These are phyloP conservation scores for Trichechus manatus DNA, from an alignment of 2,113 vertebrate species.

Conservation along the genomic window DNA sequence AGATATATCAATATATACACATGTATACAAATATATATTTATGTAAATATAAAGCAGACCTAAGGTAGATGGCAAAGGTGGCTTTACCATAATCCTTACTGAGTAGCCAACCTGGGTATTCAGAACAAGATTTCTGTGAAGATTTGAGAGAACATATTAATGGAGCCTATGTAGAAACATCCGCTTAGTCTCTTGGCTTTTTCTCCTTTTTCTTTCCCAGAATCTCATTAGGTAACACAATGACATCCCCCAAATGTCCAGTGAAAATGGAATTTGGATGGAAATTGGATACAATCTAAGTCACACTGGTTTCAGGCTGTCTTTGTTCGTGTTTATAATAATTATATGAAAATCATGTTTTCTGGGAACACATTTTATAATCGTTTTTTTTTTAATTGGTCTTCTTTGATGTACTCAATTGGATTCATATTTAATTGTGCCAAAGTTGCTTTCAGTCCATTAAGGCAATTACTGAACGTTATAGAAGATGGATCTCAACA, in stretches of 20 bases:
- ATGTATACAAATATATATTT: too few relatives aligned
- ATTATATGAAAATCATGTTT: background rate
- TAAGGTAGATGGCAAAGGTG: background rate
- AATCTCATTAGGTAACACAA: background rate
- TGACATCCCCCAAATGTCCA: background rate
- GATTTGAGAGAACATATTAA: background rate
- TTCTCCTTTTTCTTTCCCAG: background rate
- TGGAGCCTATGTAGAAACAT: background rate
- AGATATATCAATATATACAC: background rate
- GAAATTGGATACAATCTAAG: background rate
- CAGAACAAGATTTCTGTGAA: background rate
- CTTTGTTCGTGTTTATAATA: slow-evolving; percentile 13
- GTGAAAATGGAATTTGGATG: slow-evolving; percentile 43
- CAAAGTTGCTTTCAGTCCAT: background rate
- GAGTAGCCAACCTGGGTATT: background rate
- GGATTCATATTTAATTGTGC: background rate
- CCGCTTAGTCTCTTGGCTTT: background rate
- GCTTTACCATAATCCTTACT: background rate
- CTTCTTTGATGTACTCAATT: slow-evolving; percentile 23
- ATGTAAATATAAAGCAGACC: background rate
- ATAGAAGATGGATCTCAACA: background rate
- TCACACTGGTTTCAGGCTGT: background rate
- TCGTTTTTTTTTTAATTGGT: background rate
- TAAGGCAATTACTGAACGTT: background rate
- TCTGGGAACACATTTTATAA: background rate